These are phyloP conservation scores for Entomobrya proxima DNA, from an alignment of 2,888 invertebrate species.

Conservation along the genomic window DNA sequence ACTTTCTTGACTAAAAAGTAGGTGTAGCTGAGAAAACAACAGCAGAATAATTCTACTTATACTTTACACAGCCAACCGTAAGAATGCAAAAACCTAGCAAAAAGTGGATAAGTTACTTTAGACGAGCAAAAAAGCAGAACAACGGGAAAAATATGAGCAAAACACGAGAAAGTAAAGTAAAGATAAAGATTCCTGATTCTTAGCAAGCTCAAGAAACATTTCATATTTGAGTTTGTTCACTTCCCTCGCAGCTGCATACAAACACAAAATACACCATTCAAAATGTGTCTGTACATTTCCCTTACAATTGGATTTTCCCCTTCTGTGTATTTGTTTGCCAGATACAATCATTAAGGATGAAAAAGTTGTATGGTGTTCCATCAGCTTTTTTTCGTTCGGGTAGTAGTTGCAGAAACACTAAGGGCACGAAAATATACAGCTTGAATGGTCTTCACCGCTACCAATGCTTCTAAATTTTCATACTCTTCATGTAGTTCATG, in stretches of 20 bases:
- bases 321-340: conserved; percentile 34
- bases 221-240: conserved; percentile 1
- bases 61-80: background rate
- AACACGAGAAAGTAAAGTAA: background rate
- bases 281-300: background rate
- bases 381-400: too few species aligned
- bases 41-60: background rate
- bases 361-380: conserved; percentile 35
- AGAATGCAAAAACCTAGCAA: background rate
- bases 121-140: too few species aligned
- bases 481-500: conserved; percentile 24
- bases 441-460: too few species aligned
- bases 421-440: too few species aligned
- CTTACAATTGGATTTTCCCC: conserved; percentile 42
- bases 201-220: background rate
- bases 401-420: too few species aligned
- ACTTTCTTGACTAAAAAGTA: background rate
- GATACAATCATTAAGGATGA: conserved; percentile 46
- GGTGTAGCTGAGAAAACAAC: conserved; percentile 20
- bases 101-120: background rate
- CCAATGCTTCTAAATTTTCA: background rate
- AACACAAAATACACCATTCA: background rate
- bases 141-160: background rate
- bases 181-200: background rate
- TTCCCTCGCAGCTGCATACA: background rate